Percentiles rank a stretch among this genome's conserved stretches.
Conservation (phyloP, 2,888 invertebrate genomes). For the Caenorhabditis plicata region DNA sequence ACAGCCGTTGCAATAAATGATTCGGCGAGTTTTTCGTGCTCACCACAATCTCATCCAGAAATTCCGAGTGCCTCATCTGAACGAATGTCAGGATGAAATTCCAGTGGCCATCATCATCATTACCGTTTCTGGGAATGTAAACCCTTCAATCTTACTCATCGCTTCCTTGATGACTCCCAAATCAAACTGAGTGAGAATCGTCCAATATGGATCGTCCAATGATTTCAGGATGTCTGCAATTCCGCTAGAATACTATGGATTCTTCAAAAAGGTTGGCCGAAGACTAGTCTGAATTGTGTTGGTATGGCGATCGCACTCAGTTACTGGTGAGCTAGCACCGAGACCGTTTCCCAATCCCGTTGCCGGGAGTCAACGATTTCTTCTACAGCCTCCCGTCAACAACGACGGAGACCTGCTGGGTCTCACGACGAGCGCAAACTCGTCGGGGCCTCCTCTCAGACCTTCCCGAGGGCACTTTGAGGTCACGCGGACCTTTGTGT, state of each 20-base stretch:
- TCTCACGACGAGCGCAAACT: too few relatives aligned
- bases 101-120: background rate
- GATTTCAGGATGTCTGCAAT: background rate
- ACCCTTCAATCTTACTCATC: slow-evolving; percentile 9
- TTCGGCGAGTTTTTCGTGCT: slow-evolving; percentile 1
- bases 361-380: slow-evolving; percentile 32
- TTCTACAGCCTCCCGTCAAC: slow-evolving; percentile 44
- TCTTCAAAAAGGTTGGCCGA: slow-evolving; percentile 43
- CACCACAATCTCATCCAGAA: slow-evolving; percentile 8
- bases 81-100: background rate
- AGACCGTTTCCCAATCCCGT: slow-evolving; percentile 47
- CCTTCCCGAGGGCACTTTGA: slow-evolving; percentile 50
- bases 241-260: background rate
- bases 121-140: slow-evolving; percentile 22
- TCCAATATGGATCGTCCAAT: slow-evolving; percentile 34
- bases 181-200: slow-evolving; percentile 35
- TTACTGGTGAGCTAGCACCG: slow-evolving; percentile 22
- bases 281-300: slow-evolving; percentile 60
- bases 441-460: slow-evolving; percentile 53
- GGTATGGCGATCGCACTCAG: slow-evolving; percentile 55
- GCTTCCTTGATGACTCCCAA: slow-evolving; percentile 13
- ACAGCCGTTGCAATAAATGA: slow-evolving; percentile 21
- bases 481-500: slow-evolving; percentile 42
- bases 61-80: slow-evolving; percentile 19
- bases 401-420: slow-evolving; percentile 43